Base-by-base conservation (phyloP, 2,888 invertebrate species). In the Blera fallax region DNA sequence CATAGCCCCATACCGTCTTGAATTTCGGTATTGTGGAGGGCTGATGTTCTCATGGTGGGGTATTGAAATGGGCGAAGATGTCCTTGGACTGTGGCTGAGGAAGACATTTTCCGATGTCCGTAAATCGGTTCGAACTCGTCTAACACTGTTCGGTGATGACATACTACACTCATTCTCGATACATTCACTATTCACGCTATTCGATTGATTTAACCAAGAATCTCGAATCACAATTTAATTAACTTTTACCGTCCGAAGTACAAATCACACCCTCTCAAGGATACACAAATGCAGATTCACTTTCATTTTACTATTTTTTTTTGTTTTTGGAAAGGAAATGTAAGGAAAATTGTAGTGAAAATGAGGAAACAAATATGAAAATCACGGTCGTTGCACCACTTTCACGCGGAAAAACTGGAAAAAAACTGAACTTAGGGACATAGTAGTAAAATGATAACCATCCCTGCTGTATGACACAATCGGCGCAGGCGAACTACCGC, bases 51-150 rank as follows among this genome's bases (percentile, higher is more conserved):
- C 84, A 6, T 70, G 50, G 11, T 78, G 72, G 0, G 79, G 84
- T 76, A 84, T 76, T n/a, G 79, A 80, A 24, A 84, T 76, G 11
- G 88, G 87, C 1, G 89, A 88, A 62, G 87, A 84, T 45, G 87
- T 87, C 29, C 87, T 78, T 32, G 87, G 87, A 67, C 88, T 89
- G 10, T 88, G 84, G 54, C 87, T 87, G 40, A 92, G 89, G 73
- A 91, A 92, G 58, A 90, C 80, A 87, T 92, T 92, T 87, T 92
- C 90, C 2, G 92, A 92, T n/a, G 92, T 92, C 87, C 90, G 90
- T 67, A 92, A 88, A 88, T 92, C 92, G 69, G 92, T 92, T 87
- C 91, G 91, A 72, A 92, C 90, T 37, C 92, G 91, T 69, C 92
- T 90, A 87, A 90, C 91, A 83, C 91, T 89, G 80, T 89, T 89